phyloP scores from a whole-genome alignment of 1,140 invertebrate genomes.

The Drosophila pseudoananassae region DNA sequence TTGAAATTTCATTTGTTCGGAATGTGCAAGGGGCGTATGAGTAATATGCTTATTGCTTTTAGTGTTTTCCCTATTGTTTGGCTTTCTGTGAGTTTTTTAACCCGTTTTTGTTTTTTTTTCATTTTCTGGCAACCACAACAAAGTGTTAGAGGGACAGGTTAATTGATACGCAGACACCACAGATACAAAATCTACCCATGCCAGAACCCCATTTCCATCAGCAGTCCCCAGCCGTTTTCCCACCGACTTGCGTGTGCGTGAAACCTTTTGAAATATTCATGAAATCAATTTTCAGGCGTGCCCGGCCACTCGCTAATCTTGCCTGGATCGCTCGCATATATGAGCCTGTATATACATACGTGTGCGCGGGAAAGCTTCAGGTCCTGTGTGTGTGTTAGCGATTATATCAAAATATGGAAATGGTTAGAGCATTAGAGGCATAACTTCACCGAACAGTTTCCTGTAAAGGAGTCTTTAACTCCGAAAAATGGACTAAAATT shows the following conservation, averaged over 20 bases:
- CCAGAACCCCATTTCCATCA: neutral
- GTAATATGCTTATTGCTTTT: slow-evolving; percentile 35
- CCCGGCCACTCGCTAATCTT: slow-evolving; percentile 40
- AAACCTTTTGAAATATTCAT: slow-evolving; percentile 81
- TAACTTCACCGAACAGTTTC: slow-evolving; percentile 13
- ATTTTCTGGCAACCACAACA: slow-evolving; percentile 56
- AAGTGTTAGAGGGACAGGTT: slow-evolving; percentile 69
- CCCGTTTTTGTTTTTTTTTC: neutral
- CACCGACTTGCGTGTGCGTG: slow-evolving; percentile 27
- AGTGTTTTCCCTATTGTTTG: slow-evolving; percentile 8
- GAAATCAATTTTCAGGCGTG: slow-evolving; percentile 70
- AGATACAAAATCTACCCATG: slow-evolving; percentile 11
- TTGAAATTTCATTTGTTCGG: slow-evolving; percentile 18
- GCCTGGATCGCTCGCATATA: slow-evolving; percentile 24
- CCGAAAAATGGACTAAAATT: too few relatives aligned
- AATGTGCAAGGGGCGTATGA: slow-evolving; percentile 20
- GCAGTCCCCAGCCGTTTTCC: neutral
- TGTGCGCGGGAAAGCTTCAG: neutral
- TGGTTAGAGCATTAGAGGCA: slow-evolving; percentile 29
- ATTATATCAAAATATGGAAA: slow-evolving; percentile 57
- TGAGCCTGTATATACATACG: slow-evolving; percentile 3
- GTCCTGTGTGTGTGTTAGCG: slow-evolving; percentile 12
- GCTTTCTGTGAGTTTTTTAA: slow-evolving; percentile 25
- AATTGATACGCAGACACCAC: slow-evolving; percentile 74
- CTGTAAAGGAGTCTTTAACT: too few relatives aligned